Conservation (phyloP, 37 sponge, comb jelly and placozoan species). For the Oscarella lobularis region DNA sequence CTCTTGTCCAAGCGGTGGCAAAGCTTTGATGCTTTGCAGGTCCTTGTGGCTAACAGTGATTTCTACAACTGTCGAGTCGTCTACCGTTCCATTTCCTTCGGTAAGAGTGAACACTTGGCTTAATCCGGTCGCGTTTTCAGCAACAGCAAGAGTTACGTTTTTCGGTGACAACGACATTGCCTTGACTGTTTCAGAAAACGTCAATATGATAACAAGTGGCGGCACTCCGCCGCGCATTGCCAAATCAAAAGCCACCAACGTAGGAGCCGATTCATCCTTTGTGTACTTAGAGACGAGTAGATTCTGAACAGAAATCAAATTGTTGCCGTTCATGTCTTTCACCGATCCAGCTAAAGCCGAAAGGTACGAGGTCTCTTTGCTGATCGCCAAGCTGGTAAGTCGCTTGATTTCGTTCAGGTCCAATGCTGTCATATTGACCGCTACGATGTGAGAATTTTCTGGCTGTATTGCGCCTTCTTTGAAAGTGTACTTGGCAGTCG, state of each 20-base stretch:
- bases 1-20: constrained; percentile 59
- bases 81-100: constrained; percentile 33
- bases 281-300: constrained; percentile 13
- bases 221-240: constrained; percentile 64
- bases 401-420: constrained; percentile 79
- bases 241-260: constrained; percentile 50
- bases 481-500: constrained; percentile 41
- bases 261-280: constrained; percentile 38
- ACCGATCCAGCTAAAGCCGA: constrained; percentile 20
- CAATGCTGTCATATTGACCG: constrained; percentile 29
- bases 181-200: constrained; percentile 75
- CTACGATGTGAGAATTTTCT: constrained; percentile 49
- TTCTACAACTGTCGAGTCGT: constrained; percentile 58
- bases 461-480: constrained; percentile 31
- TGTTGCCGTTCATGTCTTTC: constrained; percentile 50
- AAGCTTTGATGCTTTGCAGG: constrained; percentile 40
- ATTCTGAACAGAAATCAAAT: not conserved
- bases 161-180: constrained; percentile 27
- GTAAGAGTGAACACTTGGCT: constrained; percentile 24
- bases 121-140: not conserved
- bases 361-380: constrained; percentile 37
- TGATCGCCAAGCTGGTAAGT: constrained; percentile 34
- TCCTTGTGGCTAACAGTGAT: constrained; percentile 46
- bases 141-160: constrained; percentile 27
- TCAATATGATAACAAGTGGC: constrained; percentile 63